These are phyloP conservation scores for Centropristis striata DNA, from an alignment of 2,113 vertebrate species.

Conservation along the genomic window DNA sequence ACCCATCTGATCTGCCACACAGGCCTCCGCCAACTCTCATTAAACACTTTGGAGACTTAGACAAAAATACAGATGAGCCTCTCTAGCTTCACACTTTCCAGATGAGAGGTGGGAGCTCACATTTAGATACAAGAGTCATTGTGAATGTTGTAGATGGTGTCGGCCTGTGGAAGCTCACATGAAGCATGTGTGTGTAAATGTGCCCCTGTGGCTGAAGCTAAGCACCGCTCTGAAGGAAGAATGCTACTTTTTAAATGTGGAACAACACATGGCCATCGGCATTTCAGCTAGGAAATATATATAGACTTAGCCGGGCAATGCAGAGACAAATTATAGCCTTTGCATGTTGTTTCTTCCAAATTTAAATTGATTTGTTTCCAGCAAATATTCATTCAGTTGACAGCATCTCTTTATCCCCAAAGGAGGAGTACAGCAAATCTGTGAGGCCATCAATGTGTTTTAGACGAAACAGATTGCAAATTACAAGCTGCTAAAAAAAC, in stretches of 20 bases:
- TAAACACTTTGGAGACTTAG: slow-evolving; percentile 78
- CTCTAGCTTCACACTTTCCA: slow-evolving; percentile 68
- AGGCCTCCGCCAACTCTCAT: slow-evolving; percentile 79
- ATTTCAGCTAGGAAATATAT: slow-evolving; percentile 35
- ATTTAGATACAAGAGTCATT: slow-evolving; percentile 64
- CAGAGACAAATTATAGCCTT: slow-evolving; percentile 46
- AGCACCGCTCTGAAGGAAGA: slow-evolving; percentile 30
- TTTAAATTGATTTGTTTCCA: slow-evolving; percentile 59
- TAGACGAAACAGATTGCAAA: slow-evolving; percentile 47
- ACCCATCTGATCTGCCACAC: slow-evolving; percentile 78
- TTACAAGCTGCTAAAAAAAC: slow-evolving; percentile 43
- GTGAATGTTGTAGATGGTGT: slow-evolving; percentile 22
- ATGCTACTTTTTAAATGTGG: slow-evolving; percentile 49
- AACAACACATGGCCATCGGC: slow-evolving; percentile 54
- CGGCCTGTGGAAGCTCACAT: slow-evolving; percentile 22
- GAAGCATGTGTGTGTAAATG: slow-evolving; percentile 37
- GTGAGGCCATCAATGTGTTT: slow-evolving; percentile 32
- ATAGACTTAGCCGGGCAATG: slow-evolving; percentile 15
- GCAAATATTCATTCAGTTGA: slow-evolving; percentile 41
- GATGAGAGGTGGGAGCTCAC: slow-evolving; percentile 66
- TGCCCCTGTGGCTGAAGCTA: slow-evolving; percentile 23
- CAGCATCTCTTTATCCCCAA: slow-evolving; percentile 42
- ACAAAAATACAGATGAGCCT: slow-evolving; percentile 78
- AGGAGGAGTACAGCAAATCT: slow-evolving; percentile 45
- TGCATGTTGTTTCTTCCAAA: slow-evolving; percentile 53